Evolutionary conservation across 2,113 vertebrate genomes (phyloP).

Genomic region (Taurulus bubalis): DNA sequence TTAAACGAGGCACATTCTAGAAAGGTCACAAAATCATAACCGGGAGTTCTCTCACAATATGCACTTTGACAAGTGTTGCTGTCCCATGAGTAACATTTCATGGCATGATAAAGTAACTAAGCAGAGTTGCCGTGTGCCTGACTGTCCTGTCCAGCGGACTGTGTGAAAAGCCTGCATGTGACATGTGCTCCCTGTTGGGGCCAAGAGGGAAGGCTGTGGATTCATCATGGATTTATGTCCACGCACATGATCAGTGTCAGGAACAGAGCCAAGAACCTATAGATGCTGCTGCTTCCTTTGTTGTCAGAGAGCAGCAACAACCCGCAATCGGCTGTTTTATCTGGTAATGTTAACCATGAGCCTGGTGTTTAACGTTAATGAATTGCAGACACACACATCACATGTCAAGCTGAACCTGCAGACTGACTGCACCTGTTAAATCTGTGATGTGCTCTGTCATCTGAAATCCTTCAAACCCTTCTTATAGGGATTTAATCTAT

Average conservation of each 20-base stretch:
- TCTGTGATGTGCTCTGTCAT: slow-evolving; percentile 33
- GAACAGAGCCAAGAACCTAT: slow-evolving; percentile 19
- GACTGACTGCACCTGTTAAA: slow-evolving; percentile 62
- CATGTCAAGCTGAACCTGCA: slow-evolving; percentile 41
- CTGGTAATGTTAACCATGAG: slow-evolving; percentile 19
- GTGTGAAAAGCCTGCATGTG: slow-evolving; percentile 77
- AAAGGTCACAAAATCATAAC: slow-evolving; percentile 74
- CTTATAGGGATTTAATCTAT: slow-evolving; percentile 26
- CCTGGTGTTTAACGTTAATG: slow-evolving; percentile 7
- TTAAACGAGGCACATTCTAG: slow-evolving; percentile 59
- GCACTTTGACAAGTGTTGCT: slow-evolving; percentile 71
- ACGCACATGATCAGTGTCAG: slow-evolving; percentile 56
- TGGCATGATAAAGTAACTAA: slow-evolving; percentile 77
- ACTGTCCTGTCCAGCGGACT: slow-evolving; percentile 69
- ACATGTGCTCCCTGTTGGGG: slow-evolving; percentile 74
- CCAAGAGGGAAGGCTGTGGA: slow-evolving; percentile 52
- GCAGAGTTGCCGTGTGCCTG: slow-evolving; percentile 74
- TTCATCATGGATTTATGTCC: slow-evolving; percentile 68
- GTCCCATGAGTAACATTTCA: slow-evolving; percentile 75
- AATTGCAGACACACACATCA: background rate
- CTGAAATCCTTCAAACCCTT: slow-evolving; percentile 46
- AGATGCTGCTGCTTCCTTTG: slow-evolving; percentile 25
- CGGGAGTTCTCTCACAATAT: slow-evolving; percentile 59
- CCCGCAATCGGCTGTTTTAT: background rate
- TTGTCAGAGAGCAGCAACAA: slow-evolving; percentile 15